Evolutionary conservation across 2,888 invertebrate genomes (phyloP), one percentile per base, ranked within the genome.

Genomic region (Alloscopus bannaensis): DNA sequence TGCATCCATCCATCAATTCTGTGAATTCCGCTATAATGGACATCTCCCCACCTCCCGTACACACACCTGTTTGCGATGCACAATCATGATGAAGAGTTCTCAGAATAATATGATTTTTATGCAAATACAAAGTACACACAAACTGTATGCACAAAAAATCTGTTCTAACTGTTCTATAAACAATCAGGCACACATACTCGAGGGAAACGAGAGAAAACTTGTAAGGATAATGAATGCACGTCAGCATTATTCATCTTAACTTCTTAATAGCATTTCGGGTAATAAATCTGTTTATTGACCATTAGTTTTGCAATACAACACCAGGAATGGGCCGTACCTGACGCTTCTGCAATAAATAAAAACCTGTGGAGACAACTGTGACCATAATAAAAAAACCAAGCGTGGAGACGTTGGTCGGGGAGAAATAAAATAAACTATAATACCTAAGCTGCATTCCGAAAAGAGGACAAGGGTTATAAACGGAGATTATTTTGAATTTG

Each of bases 241-340:
- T 75, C 75, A 75, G 24, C 65, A 75, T 65, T 66, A 66, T 55
- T 75, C 66, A 65, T 66, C 59, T 55, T 64, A 72, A 72, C 72
- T 72, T 64, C 72, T 72, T 72, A 72, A 72, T 72, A 62, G 72
- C 72, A 28, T 40, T 42, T 28, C 0, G 18, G 24, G 55, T 64
- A 64, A 72, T 72, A 72, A 72, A 72, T 72, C 55, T 72, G 72
- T 64, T 72, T 72, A 64, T 72, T 64, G 72, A 55, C 64, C 64
- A 72, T 64, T 72, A 64, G 64, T 72, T 72, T 62, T 71, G 62
- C 36, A 50, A 50, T 26, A 55, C 36, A 42, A 55, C 20, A 20
- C 72, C 72, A 64, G 57, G 64, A 52, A 72, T 64, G 64, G 72
- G 22, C 18, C n/a, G 26, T 22, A 72, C 40, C 45, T 55, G 72